A percentile compares a stretch with the other conserved stretches of the same genome.
Evolutionary conservation across 2,113 vertebrate genomes (phyloP).

Genomic region (Microcebus griseorufus): DNA sequence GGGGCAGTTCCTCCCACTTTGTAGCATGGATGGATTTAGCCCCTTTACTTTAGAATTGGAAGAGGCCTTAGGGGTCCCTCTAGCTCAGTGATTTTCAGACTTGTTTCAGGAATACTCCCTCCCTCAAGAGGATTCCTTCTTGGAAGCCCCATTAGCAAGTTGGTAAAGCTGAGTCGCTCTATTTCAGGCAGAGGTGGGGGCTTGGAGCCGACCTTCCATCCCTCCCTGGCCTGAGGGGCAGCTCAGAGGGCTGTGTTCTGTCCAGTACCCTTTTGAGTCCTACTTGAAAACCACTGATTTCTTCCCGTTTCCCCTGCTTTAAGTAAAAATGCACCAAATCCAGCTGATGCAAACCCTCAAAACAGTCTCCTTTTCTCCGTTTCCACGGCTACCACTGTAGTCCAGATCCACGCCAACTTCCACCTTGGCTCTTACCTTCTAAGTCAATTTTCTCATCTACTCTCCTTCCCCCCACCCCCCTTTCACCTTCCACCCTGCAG

Average conservation of each 20-base stretch:
- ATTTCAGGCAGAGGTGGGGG: neutral
- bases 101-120: neutral
- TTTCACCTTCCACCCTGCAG: neutral
- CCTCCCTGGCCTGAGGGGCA: too few relatives aligned
- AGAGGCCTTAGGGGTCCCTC: neutral
- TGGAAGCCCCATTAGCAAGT: neutral
- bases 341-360: neutral
- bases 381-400: neutral
- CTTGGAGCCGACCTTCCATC: neutral
- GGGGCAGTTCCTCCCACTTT: neutral
- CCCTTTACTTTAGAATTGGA: neutral
- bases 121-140: neutral
- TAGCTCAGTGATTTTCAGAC: neutral
- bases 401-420: neutral
- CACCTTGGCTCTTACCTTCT: neutral
- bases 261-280: neutral
- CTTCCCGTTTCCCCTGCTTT: neutral
- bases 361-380: neutral
- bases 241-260: neutral
- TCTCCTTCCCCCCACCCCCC: neutral
- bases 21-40: neutral
- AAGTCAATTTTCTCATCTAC: neutral
- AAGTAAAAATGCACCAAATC: neutral
- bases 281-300: neutral
- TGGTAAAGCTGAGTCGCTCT: neutral